Evolutionary conservation across 2,113 vertebrate species (phyloP).

Genomic region (Oreocharis arfaki): DNA sequence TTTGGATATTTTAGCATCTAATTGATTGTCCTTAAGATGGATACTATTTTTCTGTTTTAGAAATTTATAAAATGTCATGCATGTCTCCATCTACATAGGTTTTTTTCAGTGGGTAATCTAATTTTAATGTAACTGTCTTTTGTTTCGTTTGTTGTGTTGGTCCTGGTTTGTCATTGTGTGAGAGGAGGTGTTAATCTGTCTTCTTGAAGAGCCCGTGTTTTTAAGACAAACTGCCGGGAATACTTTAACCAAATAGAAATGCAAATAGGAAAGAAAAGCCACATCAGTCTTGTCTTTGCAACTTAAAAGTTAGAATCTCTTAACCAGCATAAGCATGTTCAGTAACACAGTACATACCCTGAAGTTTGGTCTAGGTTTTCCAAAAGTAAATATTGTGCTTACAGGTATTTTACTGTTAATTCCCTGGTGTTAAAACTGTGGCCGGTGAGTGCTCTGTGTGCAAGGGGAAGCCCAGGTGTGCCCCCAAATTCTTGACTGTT

Average conservation of each 20-base stretch:
- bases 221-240: background rate
- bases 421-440: background rate
- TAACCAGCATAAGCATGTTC: background rate
- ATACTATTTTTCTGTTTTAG: background rate
- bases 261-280: background rate
- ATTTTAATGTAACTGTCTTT: background rate
- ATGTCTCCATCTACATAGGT: background rate
- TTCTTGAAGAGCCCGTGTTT: background rate
- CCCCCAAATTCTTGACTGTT: background rate
- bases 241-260: background rate
- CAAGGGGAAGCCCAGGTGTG: background rate
- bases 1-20: background rate
- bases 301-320: background rate
- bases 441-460: background rate
- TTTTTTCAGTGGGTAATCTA: background rate
- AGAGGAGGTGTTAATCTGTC: background rate
- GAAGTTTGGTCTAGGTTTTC: background rate
- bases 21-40: background rate
- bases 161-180: background rate
- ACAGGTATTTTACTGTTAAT: background rate
- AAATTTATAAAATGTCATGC: conserved; percentile 15
- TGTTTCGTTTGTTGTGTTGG: background rate
- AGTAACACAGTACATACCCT: background rate
- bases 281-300: background rate
- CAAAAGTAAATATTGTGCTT: background rate